These are phyloP conservation scores for Sula dactylatra DNA, from an alignment of 2,113 vertebrate genomes.

Conservation along the genomic window DNA sequence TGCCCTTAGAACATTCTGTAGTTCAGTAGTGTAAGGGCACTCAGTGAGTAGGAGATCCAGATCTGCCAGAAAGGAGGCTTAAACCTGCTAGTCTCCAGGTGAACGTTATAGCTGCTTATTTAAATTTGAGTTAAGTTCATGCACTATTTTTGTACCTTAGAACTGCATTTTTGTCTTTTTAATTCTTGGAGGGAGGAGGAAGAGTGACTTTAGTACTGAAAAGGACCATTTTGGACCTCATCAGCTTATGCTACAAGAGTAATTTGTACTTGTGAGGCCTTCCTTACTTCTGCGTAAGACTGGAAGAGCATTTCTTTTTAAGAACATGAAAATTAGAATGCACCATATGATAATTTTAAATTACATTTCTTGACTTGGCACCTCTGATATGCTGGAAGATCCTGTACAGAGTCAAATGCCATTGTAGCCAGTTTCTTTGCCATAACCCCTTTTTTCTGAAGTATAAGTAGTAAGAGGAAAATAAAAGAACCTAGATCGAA, in stretches of 20 bases:
- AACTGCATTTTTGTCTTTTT: neutral
- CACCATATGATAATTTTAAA: neutral
- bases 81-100: neutral
- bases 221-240: neutral
- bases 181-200: neutral
- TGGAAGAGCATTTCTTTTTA: neutral
- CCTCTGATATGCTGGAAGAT: neutral
- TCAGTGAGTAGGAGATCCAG: neutral
- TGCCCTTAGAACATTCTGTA: neutral
- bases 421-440: neutral
- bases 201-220: neutral
- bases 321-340: neutral
- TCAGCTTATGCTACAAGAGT: neutral
- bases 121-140: neutral
- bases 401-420: neutral
- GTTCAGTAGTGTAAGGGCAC: neutral
- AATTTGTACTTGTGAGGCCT: neutral
- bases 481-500: neutral
- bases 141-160: neutral
- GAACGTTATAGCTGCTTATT: neutral
- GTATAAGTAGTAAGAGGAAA: neutral
- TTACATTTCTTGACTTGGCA: neutral
- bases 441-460: neutral
- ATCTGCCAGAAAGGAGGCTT: neutral
- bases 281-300: neutral